Conservation (phyloP, 1,140 invertebrate species). For the Drosophila malerkotliana region DNA sequence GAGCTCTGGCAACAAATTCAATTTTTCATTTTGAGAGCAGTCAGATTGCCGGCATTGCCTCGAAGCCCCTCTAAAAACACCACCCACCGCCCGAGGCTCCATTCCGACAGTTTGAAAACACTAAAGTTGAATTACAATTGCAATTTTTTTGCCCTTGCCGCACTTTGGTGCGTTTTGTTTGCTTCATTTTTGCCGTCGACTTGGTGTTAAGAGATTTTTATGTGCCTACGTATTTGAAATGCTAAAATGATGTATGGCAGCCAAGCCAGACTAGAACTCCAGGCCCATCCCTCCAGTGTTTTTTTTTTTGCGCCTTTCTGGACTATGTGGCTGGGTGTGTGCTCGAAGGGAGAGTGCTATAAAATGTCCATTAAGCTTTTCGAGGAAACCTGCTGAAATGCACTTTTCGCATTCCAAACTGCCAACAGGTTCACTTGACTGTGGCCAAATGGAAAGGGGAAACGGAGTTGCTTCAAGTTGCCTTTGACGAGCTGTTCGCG, state of each 20-base stretch:
- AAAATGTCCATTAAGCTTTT: slow-evolving; percentile 68
- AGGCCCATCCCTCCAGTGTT: slow-evolving; percentile 1
- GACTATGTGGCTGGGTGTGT: slow-evolving; percentile 14
- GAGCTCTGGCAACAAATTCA: slow-evolving; percentile 36
- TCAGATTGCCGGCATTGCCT: slow-evolving; percentile 35
- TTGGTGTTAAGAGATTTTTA: slow-evolving; percentile 63
- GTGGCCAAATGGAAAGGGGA: slow-evolving; percentile 18
- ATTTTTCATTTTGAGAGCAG: slow-evolving; percentile 62
- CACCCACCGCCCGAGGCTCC: slow-evolving; percentile 4
- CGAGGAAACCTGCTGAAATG: slow-evolving; percentile 58
- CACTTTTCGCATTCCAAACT: slow-evolving; percentile 51
- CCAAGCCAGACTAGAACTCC: slow-evolving; percentile 24
- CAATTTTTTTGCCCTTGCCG: slow-evolving; percentile 42
- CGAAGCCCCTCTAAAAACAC: background rate
- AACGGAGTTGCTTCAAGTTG: slow-evolving; percentile 21
- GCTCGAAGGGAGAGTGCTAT: slow-evolving; percentile 34
- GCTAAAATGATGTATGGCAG: slow-evolving; percentile 61
- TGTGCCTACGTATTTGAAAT: slow-evolving; percentile 70
- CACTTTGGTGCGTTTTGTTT: slow-evolving; percentile 21
- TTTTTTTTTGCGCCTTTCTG: slow-evolving; percentile 9
- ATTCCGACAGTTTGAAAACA: slow-evolving; percentile 52
- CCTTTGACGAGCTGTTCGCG: slow-evolving; percentile 17
- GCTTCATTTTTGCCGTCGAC: slow-evolving; percentile 42
- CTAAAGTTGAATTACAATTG: slow-evolving; percentile 57
- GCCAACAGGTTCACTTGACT: slow-evolving; percentile 46